A percentile compares a stretch with the other conserved stretches of the same genome.
Conservation (phyloP, 1,140 invertebrate genomes). For the Chelonus insularis region DNA sequence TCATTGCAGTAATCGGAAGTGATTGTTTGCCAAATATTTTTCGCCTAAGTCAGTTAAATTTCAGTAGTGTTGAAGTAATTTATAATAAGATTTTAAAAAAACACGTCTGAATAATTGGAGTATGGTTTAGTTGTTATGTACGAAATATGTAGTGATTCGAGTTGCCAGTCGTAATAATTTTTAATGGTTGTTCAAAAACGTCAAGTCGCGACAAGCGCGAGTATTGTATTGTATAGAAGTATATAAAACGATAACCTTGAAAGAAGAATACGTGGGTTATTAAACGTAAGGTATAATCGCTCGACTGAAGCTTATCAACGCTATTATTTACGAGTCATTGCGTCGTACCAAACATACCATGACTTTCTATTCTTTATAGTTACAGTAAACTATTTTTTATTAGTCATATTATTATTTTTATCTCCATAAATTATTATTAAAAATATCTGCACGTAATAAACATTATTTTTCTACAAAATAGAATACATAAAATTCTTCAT, state of each 20-base stretch:
- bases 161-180: background rate
- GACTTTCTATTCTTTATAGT: background rate
- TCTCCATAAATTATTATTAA: too few relatives aligned
- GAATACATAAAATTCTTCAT: too few relatives aligned
- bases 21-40: too few relatives aligned
- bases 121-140: too few relatives aligned
- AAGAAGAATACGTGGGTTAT: conserved; percentile 6
- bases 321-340: conserved; percentile 16
- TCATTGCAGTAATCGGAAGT: too few relatives aligned
- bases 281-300: conserved; percentile 12
- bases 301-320: conserved; percentile 9
- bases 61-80: too few relatives aligned
- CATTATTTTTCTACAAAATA: too few relatives aligned
- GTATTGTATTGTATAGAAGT: background rate
- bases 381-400: background rate
- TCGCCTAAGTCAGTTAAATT: too few relatives aligned
- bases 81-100: too few relatives aligned
- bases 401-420: background rate
- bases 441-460: too few relatives aligned
- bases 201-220: background rate
- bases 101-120: too few relatives aligned
- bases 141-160: background rate
- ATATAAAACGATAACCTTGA: conserved; percentile 6
- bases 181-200: background rate
- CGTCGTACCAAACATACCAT: conserved; percentile 4